Conservation (phyloP, 2,113 vertebrate species). For the Butorides virescens region DNA sequence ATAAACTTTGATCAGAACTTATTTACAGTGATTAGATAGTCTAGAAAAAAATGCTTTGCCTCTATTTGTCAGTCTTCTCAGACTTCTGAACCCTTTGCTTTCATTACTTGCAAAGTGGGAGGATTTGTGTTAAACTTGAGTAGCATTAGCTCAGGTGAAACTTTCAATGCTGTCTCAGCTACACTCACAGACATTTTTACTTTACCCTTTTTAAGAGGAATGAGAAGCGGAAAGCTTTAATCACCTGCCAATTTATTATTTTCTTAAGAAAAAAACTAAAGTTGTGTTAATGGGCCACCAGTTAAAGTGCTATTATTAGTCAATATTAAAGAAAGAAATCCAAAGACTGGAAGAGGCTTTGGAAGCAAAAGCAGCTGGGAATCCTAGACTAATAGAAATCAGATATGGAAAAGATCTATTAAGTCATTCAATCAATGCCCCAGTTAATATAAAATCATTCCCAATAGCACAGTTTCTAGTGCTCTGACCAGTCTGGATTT, state of each 20-base stretch:
- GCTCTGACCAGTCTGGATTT: background rate
- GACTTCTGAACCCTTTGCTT: background rate
- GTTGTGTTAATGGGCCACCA: background rate
- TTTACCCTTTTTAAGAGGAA: background rate
- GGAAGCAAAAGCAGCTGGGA: slow-evolving; percentile 5
- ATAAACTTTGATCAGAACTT: background rate
- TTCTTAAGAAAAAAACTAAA: slow-evolving; percentile 19
- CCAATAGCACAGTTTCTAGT: background rate
- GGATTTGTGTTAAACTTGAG: background rate
- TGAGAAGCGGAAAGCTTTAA: background rate
- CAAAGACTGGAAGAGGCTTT: background rate
- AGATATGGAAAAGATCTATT: background rate
- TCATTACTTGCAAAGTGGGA: background rate
- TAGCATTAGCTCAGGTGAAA: background rate
- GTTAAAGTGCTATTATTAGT: slow-evolving; percentile 33
- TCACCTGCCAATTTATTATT: slow-evolving; percentile 43
- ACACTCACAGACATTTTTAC: background rate
- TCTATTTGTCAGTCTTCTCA: background rate
- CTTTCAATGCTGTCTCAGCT: background rate
- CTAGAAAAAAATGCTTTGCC: background rate
- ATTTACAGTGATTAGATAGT: background rate
- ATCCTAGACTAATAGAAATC: slow-evolving; percentile 28
- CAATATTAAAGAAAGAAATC: slow-evolving; percentile 24
- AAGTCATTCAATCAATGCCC: background rate
- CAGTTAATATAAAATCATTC: background rate